phyloP scores from a whole-genome alignment of 64 coral and sea anemone genomes.

The Montipora foliosa region DNA sequence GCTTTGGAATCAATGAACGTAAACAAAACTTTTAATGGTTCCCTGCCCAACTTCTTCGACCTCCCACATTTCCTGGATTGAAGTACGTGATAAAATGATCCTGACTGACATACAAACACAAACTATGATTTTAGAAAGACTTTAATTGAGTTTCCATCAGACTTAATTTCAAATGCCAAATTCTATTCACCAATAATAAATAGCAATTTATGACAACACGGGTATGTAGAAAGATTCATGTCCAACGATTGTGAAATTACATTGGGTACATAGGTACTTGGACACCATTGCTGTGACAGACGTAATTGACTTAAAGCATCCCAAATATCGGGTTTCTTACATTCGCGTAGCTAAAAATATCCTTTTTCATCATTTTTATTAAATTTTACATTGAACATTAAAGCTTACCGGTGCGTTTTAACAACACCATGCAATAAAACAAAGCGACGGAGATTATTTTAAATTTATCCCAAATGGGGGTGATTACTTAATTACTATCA shows the following conservation, averaged over 20 bases:
- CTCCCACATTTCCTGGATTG: too few relatives aligned
- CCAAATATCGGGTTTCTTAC: background rate
- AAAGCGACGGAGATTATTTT: too few relatives aligned
- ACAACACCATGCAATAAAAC: too few relatives aligned
- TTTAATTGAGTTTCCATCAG: background rate
- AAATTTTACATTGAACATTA: background rate
- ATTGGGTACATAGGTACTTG: too few relatives aligned
- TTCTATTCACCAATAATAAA: background rate
- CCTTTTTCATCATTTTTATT: background rate
- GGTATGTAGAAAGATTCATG: background rate
- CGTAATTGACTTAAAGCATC: background rate
- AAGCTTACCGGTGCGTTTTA: background rate
- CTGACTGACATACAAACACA: background rate
- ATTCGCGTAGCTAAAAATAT: background rate
- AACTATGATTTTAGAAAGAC: background rate
- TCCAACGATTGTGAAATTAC: background rate
- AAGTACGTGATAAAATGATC: too few relatives aligned
- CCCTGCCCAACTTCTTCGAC: too few relatives aligned
- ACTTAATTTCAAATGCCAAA: background rate
- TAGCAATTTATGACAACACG: background rate
- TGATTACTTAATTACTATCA: too few relatives aligned
- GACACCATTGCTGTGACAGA: background rate
- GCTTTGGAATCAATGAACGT: too few relatives aligned
- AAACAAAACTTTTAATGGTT: too few relatives aligned
- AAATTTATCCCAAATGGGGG: too few relatives aligned